These are phyloP conservation scores for Telmatherina bonti DNA, from an alignment of 2,797 vertebrate species.

Conservation along the genomic window DNA sequence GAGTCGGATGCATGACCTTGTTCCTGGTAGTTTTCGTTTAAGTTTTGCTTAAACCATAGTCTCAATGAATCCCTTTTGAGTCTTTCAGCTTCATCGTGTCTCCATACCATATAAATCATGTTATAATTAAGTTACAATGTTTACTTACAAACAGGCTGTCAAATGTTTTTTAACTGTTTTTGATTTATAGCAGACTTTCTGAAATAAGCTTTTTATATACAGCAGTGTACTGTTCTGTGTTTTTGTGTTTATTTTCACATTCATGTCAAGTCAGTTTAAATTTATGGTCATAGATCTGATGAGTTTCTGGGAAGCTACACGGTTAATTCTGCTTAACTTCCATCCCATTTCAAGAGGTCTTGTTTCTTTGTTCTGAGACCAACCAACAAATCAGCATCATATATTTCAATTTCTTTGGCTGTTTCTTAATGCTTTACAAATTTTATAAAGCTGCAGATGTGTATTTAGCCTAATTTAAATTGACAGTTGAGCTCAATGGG, in stretches of 20 bases:
- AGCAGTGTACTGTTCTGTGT: neutral
- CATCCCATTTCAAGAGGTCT: neutral
- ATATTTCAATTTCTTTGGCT: neutral
- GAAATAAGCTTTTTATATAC: neutral
- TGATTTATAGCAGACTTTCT: neutral
- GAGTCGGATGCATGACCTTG: neutral
- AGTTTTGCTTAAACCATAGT: neutral
- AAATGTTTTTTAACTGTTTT: neutral
- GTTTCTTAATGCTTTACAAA: neutral
- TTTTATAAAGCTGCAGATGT: neutral
- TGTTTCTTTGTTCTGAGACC: neutral
- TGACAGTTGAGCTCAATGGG: neutral
- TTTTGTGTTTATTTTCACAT: neutral
- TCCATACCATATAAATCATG: neutral
- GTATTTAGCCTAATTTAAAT: neutral
- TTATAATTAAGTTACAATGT: neutral
- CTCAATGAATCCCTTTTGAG: neutral
- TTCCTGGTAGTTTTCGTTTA: neutral
- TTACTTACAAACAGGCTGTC: neutral
- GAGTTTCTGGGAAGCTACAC: neutral
- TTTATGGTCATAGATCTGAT: neutral
- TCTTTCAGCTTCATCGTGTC: neutral
- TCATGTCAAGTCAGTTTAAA: neutral
- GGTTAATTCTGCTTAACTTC: neutral
- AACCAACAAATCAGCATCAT: neutral